Percentiles rank a stretch among this genome's conserved stretches.
Evolutionary conservation across 2,888 invertebrate genomes (phyloP).

Genomic region (Melieria picta): DNA sequence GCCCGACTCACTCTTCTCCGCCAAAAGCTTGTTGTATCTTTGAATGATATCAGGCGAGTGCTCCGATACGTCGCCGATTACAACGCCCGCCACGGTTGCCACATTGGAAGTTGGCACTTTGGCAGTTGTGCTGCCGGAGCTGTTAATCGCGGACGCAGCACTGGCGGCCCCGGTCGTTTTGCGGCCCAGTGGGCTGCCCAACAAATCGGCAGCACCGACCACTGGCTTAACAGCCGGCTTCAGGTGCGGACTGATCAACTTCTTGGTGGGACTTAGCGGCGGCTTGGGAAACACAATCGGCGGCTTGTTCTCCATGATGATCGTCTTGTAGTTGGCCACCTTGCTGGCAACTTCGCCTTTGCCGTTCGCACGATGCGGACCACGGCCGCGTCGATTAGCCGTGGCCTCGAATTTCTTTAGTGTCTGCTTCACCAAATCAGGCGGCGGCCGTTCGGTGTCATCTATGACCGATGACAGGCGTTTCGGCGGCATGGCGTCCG

Average conservation of each 20-base stretch:
- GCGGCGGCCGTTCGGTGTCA: conserved; percentile 85
- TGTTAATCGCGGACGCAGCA: conserved; percentile 16
- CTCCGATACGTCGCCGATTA: conserved; percentile 43
- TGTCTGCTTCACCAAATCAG: conserved; percentile 88
- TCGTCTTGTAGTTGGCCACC: conserved; percentile 73
- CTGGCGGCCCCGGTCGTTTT: conserved; percentile 40
- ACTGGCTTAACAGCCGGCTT: conserved; percentile 41
- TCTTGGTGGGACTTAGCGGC: conserved; percentile 58
- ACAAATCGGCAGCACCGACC: conserved; percentile 42
- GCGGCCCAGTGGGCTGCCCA: conserved; percentile 46
- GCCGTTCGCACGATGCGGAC: conserved; percentile 62
- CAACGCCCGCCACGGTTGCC: conserved; percentile 23
- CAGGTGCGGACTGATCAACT: conserved; percentile 27
- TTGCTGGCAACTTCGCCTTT: conserved; percentile 72
- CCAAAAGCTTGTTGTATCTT: conserved; percentile 48
- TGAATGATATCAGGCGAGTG: conserved; percentile 68
- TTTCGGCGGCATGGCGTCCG: conserved; percentile 67
- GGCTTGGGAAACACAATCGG: conserved; percentile 68
- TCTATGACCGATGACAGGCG: conserved; percentile 74
- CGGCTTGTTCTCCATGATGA: conserved; percentile 71
- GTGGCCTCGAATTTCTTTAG: conserved; percentile 84
- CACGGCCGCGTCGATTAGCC: conserved; percentile 69
- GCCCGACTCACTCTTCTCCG: conserved; percentile 29
- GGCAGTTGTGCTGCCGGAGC: conserved; percentile 22
- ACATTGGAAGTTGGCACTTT: conserved; percentile 37